Percentiles rank a stretch among this genome's conserved stretches.
phyloP scores from a whole-genome alignment of 92 coral and sea anemone genomes.

The Parazoanthus swiftii region DNA sequence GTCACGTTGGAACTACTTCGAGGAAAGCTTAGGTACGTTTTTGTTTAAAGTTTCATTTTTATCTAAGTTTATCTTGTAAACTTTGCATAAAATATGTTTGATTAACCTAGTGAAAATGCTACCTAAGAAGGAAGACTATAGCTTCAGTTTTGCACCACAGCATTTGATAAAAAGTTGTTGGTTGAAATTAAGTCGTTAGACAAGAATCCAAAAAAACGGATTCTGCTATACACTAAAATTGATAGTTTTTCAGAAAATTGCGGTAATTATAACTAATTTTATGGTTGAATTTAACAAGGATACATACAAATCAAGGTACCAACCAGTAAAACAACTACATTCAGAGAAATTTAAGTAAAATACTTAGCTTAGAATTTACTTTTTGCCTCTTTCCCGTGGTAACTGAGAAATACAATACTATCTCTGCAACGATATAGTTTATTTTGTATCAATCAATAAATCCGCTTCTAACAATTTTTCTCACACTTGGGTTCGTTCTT shows the following conservation, averaged over 20 bases:
- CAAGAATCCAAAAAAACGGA: not conserved
- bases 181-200: not conserved
- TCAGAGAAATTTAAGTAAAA: constrained; percentile 51
- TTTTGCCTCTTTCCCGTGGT: not conserved
- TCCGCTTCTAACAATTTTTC: not conserved
- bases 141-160: not conserved
- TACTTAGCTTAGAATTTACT: constrained; percentile 43
- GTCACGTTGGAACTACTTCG: constrained; percentile 87
- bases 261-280: constrained; percentile 14
- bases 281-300: constrained; percentile 20
- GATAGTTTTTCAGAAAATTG: not conserved
- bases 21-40: constrained; percentile 88
- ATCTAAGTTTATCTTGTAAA: constrained; percentile 25
- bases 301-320: constrained; percentile 4
- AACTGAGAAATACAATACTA: constrained; percentile 8
- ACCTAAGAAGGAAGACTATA: not conserved
- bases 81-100: constrained; percentile 22
- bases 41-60: constrained; percentile 12
- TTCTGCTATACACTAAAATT: not conserved
- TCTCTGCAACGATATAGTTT: not conserved
- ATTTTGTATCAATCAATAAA: not conserved
- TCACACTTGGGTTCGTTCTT: constrained; percentile 10
- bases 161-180: not conserved
- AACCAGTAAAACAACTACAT: constrained; percentile 51
- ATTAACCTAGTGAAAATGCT: not conserved